Evolutionary conservation across 1,140 invertebrate species (phyloP).

Genomic region (Druon quercuslanigerum): DNA sequence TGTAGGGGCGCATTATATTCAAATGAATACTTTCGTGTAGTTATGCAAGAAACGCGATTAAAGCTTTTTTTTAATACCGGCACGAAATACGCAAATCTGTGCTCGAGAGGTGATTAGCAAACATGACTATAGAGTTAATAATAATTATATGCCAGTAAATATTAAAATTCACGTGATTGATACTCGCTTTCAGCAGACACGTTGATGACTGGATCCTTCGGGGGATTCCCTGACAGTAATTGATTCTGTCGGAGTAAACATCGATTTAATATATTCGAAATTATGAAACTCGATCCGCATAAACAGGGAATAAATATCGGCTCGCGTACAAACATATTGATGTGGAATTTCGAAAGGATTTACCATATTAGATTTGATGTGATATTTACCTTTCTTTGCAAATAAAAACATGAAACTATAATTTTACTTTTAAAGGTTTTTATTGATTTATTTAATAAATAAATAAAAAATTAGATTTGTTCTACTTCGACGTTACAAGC

Average conservation of each 20-base stretch:
- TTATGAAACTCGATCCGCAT: constrained; percentile 23
- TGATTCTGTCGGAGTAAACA: constrained; percentile 31
- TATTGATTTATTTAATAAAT: no score
- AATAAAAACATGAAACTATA: not conserved
- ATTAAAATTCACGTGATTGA: constrained; percentile 62
- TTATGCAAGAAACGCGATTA: not conserved
- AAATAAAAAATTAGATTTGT: no score
- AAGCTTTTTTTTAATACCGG: not conserved
- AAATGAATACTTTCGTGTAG: constrained; percentile 12
- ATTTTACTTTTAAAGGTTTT: not conserved
- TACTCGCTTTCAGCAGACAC: constrained; percentile 54
- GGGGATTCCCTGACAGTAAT: not conserved
- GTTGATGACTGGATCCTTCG: constrained; percentile 39
- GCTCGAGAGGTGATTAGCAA: constrained; percentile 9
- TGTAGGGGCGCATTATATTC: constrained; percentile 12
- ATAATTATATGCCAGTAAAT: constrained; percentile 62
- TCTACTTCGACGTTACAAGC: no score
- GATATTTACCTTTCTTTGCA: not conserved
- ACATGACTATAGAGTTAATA: constrained; percentile 61
- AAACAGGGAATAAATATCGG: constrained; percentile 7
- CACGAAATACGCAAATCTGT: not conserved
- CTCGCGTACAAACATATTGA: constrained; percentile 12
- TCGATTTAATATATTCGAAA: constrained; percentile 30
- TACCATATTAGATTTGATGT: not conserved
- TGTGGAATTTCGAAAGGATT: constrained; percentile 12